These are phyloP conservation scores for Dendrolimus punctatus DNA, from an alignment of 1,140 invertebrate genomes.

Conservation along the genomic window DNA sequence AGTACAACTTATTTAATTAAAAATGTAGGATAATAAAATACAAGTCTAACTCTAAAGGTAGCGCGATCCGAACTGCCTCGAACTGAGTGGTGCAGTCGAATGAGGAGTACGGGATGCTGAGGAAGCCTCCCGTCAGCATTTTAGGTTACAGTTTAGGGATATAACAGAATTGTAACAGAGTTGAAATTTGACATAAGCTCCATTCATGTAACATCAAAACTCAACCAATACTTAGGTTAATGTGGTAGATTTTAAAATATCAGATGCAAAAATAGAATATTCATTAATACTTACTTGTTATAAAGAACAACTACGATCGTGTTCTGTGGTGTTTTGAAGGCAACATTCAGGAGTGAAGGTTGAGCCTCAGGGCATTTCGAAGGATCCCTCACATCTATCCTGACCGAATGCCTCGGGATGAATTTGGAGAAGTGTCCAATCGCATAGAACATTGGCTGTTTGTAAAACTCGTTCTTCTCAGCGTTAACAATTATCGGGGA, in stretches of 20 bases:
- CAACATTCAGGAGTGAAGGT: conserved; percentile 18
- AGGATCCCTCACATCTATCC: conserved; percentile 42
- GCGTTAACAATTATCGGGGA: conserved; percentile 83
- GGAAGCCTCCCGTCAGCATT: too few species aligned
- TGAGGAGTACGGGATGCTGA: too few species aligned
- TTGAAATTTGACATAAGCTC: too few species aligned
- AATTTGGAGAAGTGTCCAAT: conserved; percentile 91
- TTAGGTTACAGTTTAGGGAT: too few species aligned
- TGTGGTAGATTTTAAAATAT: background rate
- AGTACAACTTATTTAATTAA: too few species aligned
- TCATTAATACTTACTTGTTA: conserved; percentile 29
- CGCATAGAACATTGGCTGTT: conserved; percentile 91
- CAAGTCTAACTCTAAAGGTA: too few species aligned
- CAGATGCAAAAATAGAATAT: conserved; percentile 9
- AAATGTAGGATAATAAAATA: too few species aligned
- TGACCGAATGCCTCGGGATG: conserved; percentile 75
- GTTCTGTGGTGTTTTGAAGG: conserved; percentile 33
- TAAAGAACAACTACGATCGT: conserved; percentile 35
- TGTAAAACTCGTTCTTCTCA: conserved; percentile 79
- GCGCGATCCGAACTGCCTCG: too few species aligned
- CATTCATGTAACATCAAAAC: too few species aligned
- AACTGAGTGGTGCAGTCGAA: too few species aligned
- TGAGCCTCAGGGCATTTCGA: conserved; percentile 1
- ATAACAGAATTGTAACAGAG: too few species aligned
- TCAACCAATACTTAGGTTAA: too few species aligned